These are phyloP conservation scores for Pitta sordida DNA, from an alignment of 2,113 vertebrate genomes.

Conservation along the genomic window DNA sequence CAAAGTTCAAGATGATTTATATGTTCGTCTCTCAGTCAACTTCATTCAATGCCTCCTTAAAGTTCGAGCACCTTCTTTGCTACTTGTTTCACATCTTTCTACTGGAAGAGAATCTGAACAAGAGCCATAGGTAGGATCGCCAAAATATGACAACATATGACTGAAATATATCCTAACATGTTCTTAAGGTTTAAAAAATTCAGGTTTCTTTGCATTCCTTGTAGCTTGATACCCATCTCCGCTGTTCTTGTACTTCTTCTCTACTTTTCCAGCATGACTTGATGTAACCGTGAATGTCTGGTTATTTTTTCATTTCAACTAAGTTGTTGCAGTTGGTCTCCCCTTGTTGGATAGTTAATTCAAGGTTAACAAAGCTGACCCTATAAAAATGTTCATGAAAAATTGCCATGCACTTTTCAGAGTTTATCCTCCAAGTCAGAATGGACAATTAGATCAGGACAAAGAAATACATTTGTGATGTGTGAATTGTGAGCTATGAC, in stretches of 20 bases:
- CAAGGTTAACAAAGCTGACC: background rate
- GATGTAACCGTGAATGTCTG: background rate
- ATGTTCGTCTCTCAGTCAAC: background rate
- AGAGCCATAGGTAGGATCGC: background rate
- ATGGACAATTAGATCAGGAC: background rate
- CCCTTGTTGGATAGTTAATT: background rate
- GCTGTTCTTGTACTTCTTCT: background rate
- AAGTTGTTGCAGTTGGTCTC: accelerated
- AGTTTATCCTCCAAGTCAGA: background rate
- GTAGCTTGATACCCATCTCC: background rate
- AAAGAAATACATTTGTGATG: background rate
- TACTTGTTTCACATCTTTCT: background rate
- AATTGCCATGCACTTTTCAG: background rate
- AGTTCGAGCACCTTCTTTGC: background rate
- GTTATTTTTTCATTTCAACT: background rate
- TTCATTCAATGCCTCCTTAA: background rate
- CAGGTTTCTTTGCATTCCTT: background rate
- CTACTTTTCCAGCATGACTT: background rate
- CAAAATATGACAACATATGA: background rate
- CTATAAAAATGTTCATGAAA: background rate
- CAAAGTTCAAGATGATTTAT: background rate
- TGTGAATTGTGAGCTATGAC: background rate
- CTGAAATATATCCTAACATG: background rate
- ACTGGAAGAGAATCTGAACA: background rate
- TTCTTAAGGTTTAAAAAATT: background rate